phyloP scores from a whole-genome alignment of 2,113 vertebrate species.

The Neopipo cinnamomea region DNA sequence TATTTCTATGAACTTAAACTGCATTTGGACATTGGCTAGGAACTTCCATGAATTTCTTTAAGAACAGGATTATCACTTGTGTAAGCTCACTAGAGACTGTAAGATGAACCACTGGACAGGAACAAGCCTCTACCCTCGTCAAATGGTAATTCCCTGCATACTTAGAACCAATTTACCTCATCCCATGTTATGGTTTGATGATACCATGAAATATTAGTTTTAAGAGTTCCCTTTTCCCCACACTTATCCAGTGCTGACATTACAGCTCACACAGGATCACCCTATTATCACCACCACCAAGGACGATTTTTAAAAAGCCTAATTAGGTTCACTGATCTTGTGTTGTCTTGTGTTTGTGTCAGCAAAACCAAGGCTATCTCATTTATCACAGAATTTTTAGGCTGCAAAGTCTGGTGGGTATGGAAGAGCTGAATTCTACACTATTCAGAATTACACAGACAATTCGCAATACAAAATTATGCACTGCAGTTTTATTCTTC shows the following conservation, averaged over 20 bases:
- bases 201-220: neutral
- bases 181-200: neutral
- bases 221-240: neutral
- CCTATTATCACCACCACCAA: neutral
- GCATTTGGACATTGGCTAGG: neutral
- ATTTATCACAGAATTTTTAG: neutral
- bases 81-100: neutral
- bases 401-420: neutral
- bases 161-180: neutral
- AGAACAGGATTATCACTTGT: neutral
- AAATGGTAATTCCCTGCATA: neutral
- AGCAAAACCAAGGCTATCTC: neutral
- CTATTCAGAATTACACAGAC: neutral
- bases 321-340: neutral
- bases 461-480: neutral
- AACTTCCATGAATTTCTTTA: neutral
- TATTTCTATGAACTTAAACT: neutral
- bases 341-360: neutral
- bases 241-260: neutral
- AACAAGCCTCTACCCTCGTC: neutral
- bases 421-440: neutral
- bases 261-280: neutral
- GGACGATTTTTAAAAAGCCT: neutral
- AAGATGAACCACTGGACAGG: neutral
- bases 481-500: neutral